Percentiles rank a stretch among this genome's conserved stretches.
phyloP scores from a whole-genome alignment of 2,113 vertebrate species.

The Bubo scandiacus region DNA sequence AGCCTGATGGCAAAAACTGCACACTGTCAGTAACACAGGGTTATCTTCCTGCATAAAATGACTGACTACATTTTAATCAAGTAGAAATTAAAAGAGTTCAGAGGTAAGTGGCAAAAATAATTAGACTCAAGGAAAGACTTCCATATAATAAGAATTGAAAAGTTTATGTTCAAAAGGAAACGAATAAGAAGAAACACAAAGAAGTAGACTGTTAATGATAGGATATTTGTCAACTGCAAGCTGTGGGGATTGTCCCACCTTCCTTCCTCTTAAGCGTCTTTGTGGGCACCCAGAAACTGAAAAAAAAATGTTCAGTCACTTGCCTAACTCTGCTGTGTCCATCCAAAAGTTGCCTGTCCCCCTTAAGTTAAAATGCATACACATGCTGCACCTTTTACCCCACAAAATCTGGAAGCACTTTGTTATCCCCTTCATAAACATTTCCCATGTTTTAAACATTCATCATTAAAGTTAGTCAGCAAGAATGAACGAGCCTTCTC shows the following conservation, averaged over 20 bases:
- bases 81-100: background rate
- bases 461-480: background rate
- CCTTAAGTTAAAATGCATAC: background rate
- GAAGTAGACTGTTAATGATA: background rate
- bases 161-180: background rate
- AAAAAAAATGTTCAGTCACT: background rate
- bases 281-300: background rate
- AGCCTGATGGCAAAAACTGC: background rate
- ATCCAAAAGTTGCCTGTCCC: background rate
- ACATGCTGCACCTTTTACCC: background rate
- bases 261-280: background rate
- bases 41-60: background rate
- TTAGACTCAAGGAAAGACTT: background rate
- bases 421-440: background rate
- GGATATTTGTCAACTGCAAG: background rate
- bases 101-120: background rate
- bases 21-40: background rate
- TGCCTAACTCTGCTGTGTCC: background rate
- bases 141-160: background rate
- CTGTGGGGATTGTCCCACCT: background rate
- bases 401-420: background rate
- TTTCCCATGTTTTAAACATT: background rate
- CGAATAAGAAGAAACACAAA: background rate
- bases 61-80: background rate
- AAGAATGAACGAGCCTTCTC: background rate